Evolutionary conservation across 2,113 vertebrate species (phyloP), one percentile per base, ranked within the genome.

Genomic region (Pollimyrus isidori): DNA sequence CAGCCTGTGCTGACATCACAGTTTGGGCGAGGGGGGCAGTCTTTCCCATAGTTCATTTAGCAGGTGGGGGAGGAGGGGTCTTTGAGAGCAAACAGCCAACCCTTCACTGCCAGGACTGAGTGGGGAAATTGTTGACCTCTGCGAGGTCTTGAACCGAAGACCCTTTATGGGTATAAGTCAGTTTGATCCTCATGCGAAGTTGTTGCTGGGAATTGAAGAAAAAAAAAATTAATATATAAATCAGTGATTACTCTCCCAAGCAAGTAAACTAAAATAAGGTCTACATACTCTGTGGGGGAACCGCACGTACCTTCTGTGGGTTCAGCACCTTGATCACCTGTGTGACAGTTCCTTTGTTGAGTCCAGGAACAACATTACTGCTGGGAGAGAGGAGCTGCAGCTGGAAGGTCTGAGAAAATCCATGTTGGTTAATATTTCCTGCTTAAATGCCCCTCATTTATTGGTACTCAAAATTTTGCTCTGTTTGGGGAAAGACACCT

Each of bases 321-420:
- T 99, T 99, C 93, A 99, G 97, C 90, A 99, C 98, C 96, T 99
- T 98, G 95, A 99, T 99, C 95, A 99, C 97, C 95, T 99, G 98
- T 90, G 98, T 99, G 94, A 99, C 97, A 86, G 96, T 97, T 94
- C 98, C 98, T 82, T 98, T 97, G 94, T 98, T 99, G 94, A 98
- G 97, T 89, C 98, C 97, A 94, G 98, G 97, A 94, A 99, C 97
- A 91, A 97, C 92, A 91, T 99, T 99, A 96, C 98, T 98, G 95
- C 98, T 99, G 73, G 98, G 98, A 93, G 98, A 99, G 88, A 99
- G 96, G 69, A 99, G 98, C 97, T 99, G 98, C 96, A 99, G 97
- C 97, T 99, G 98, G 96, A 99, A 99, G 92, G 98, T 99, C 98
- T 99, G 91, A 92, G 88, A 45, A 87, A 85, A 46, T 1, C 86